phyloP scores from a whole-genome alignment of 2,113 vertebrate species.

The Syngnathus scovelli region DNA sequence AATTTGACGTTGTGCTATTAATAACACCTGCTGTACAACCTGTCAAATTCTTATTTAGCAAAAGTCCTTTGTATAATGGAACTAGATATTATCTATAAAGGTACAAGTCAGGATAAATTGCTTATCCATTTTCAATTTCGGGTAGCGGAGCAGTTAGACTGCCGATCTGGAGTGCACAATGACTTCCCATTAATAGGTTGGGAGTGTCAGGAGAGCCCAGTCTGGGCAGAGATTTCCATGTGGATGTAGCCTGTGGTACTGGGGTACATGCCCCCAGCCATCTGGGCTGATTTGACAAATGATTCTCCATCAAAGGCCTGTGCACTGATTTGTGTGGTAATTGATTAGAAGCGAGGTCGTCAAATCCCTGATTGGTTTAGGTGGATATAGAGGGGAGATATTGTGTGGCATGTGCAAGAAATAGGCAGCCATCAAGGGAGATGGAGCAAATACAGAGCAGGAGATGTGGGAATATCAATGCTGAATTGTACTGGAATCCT shows the following conservation, averaged over 20 bases:
- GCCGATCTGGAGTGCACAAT: constrained; percentile 60
- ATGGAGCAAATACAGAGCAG: constrained; percentile 8
- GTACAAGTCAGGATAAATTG: constrained; percentile 56
- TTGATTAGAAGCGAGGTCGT: constrained; percentile 73
- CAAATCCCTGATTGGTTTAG: constrained; percentile 77
- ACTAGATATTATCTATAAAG: constrained; percentile 47
- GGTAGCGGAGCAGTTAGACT: constrained; percentile 30
- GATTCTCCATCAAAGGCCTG: constrained; percentile 73
- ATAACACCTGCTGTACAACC: constrained; percentile 15
- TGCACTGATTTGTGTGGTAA: constrained; percentile 72
- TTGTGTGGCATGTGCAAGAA: constrained; percentile 31
- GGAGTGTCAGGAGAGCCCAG: constrained; percentile 54
- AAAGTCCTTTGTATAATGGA: constrained; percentile 19
- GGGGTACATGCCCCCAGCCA: constrained; percentile 65
- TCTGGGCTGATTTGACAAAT: constrained; percentile 74
- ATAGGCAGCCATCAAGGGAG: constrained; percentile 5
- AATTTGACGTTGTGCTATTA: constrained; percentile 1
- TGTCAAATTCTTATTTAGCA: constrained; percentile 15
- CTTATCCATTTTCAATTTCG: constrained; percentile 55
- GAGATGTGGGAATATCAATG: constrained; percentile 34
- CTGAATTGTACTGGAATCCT: constrained; percentile 34
- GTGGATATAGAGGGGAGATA: constrained; percentile 49
- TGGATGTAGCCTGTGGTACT: constrained; percentile 65
- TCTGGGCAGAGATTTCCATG: constrained; percentile 66
- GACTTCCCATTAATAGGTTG: constrained; percentile 64